Base-by-base conservation (phyloP, 2,797 vertebrate species). In the Aplochiton taeniatus region DNA sequence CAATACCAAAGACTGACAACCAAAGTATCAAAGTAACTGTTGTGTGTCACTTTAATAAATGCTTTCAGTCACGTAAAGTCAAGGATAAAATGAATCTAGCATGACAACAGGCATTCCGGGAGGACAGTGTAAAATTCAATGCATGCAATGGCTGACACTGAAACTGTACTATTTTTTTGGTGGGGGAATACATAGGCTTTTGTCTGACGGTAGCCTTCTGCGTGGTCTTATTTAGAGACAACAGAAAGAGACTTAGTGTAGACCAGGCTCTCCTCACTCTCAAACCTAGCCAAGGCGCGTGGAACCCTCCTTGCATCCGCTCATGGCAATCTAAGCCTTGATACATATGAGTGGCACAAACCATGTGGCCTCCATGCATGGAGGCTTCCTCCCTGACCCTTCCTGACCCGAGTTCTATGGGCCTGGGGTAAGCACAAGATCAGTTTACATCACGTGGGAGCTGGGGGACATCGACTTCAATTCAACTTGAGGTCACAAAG, bases 1-100 rank as follows among this genome's bases (percentile, higher is more conserved):
- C 84, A 70, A 82, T 75, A 81, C 78, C 82, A 81, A 66, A 84
- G 85, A 89, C 83, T 88, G 87, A 83, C 76, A 90, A 80, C 85
- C 87, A 84, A 79, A 72, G 85, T 88, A 86, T 87, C 80, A 76
- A 80, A 88, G 78, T 87, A 88, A 89, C 83, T 87, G 85, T 84
- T 84, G 83, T 73, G 76, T 85, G 87, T 90, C 89, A 89, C 72
- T 85, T 83, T 88, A 90, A 87, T 90, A 90, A 90, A 89, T 78
- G 83, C 81, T 80, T 86, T 88, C 75, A 81, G 82, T 87, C 83
- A 79, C 79, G 88, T 89, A 84, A 82, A 89, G 80, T 80, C 65
- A 72, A 75, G 76, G 79, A 83, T 78, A 71, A 89, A 88, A 83
- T 80, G 83, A 70, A 71, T 76, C 70, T 73, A 79, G 79, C 67